Percentiles rank a stretch among this genome's conserved stretches.
These are phyloP conservation scores for Cladorhizidae sp. DNA, from an alignment of 37 sponge, comb jelly and placozoan species.

Conservation along the genomic window DNA sequence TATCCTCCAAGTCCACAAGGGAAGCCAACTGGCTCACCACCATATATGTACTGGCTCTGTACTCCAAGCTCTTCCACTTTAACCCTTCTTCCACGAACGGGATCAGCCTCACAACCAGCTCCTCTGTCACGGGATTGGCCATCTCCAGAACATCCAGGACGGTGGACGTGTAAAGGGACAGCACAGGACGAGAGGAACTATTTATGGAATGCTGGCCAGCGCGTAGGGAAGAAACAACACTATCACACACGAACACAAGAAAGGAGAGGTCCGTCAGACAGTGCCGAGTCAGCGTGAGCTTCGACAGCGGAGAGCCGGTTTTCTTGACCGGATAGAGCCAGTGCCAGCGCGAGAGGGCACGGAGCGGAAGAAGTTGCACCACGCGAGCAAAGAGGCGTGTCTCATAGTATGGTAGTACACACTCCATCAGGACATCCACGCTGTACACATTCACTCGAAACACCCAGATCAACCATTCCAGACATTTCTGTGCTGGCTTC, in stretches of 20 bases:
- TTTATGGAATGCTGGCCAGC: conserved; percentile 1
- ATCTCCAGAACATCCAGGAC: conserved; percentile 52
- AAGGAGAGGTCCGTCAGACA: conserved; percentile 66
- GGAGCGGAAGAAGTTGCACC: conserved; percentile 80
- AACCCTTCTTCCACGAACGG: conserved; percentile 75
- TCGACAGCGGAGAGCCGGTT: conserved; percentile 72
- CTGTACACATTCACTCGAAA: conserved; percentile 81
- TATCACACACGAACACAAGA: conserved; percentile 77
- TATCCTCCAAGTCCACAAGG: conserved; percentile 27
- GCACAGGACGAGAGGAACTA: background rate
- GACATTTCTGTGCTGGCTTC: conserved; percentile 81
- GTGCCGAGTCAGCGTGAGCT: conserved; percentile 72
- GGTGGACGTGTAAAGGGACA: conserved; percentile 57
- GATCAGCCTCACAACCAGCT: conserved; percentile 44
- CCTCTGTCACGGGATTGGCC: conserved; percentile 43
- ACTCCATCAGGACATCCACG: conserved; percentile 77
- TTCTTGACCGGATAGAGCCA: conserved; percentile 81
- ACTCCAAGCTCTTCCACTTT: conserved; percentile 63
- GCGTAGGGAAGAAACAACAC: conserved; percentile 51
- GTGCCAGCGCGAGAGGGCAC: conserved; percentile 75
- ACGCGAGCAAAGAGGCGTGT: conserved; percentile 88
- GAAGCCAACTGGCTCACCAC: conserved; percentile 50
- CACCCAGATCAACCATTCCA: conserved; percentile 92
- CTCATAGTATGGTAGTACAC: conserved; percentile 91
- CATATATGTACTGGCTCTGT: conserved; percentile 59